These are phyloP conservation scores for Hecatera dysodea DNA, from an alignment of 2,888 invertebrate genomes.

Conservation along the genomic window DNA sequence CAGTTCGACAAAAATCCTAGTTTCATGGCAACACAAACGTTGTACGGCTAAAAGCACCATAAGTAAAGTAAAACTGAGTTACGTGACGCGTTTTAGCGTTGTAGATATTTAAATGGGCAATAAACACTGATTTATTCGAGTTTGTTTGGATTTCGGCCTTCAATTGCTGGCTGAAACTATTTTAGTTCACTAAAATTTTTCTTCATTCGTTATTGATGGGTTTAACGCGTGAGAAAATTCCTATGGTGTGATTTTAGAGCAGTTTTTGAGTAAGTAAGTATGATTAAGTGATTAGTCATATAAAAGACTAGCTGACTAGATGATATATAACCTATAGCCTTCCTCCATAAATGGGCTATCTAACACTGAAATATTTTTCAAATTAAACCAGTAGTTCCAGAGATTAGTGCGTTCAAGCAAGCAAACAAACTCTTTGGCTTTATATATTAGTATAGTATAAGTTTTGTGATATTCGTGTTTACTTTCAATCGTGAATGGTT, in stretches of 20 bases:
- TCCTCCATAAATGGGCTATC: too few species aligned
- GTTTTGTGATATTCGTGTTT: too few species aligned
- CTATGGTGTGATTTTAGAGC: constrained; percentile 10
- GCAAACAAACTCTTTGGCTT: too few species aligned
- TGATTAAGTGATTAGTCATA: too few species aligned
- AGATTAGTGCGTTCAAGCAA: too few species aligned
- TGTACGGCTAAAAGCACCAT: constrained; percentile 66
- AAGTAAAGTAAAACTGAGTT: constrained; percentile 74
- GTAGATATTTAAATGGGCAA: constrained; percentile 82
- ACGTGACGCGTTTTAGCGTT: constrained; percentile 77
- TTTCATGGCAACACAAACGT: constrained; percentile 61
- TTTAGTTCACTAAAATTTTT: constrained; percentile 71
- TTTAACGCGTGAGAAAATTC: constrained; percentile 68
- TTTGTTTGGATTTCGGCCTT: constrained; percentile 74
- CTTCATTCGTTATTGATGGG: constrained; percentile 73
- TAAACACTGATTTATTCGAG: constrained; percentile 81
- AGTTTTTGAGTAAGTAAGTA: neutral
- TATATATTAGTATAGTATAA: too few species aligned
- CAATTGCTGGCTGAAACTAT: constrained; percentile 71
- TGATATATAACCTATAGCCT: too few species aligned
- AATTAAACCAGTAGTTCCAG: too few species aligned
- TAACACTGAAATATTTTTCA: too few species aligned
- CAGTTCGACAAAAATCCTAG: constrained; percentile 42
- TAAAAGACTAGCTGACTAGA: too few species aligned
- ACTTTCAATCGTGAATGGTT: neutral